phyloP scores from a whole-genome alignment of 2,113 vertebrate genomes.

The Cebus imitator region DNA sequence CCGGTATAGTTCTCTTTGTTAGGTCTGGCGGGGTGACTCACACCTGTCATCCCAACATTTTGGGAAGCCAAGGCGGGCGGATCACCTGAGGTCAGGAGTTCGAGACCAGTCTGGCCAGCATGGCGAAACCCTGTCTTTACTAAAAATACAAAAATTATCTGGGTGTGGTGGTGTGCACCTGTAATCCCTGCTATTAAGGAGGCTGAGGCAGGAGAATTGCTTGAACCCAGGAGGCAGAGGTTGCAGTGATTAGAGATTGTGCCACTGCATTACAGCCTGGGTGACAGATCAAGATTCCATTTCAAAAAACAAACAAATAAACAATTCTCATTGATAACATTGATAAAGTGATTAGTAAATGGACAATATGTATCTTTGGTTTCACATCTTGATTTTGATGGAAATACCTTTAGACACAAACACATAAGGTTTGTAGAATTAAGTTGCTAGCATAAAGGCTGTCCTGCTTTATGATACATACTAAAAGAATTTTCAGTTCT shows the following conservation, averaged over 20 bases:
- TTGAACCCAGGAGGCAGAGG: too few species aligned
- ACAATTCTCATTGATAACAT: background rate
- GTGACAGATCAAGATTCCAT: too few species aligned
- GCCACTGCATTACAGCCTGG: too few species aligned
- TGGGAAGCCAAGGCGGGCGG: fast-evolving
- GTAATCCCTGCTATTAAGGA: too few species aligned
- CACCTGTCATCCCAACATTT: too few species aligned
- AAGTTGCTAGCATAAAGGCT: constrained; percentile 18
- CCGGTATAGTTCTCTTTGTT: background rate
- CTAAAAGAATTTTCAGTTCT: constrained; percentile 66
- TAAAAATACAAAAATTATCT: too few species aligned
- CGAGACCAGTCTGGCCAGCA: fast-evolving
- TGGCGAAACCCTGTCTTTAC: too few species aligned
- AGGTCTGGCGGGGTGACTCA: background rate
- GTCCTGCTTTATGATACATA: constrained; percentile 41
- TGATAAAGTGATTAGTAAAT: background rate
- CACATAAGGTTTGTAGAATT: background rate
- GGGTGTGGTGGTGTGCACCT: fast-evolving
- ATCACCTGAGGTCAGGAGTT: too few species aligned
- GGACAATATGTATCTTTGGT: background rate
- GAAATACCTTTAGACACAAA: background rate
- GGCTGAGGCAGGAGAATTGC: too few species aligned
- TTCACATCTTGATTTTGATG: background rate
- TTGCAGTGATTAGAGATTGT: too few species aligned
- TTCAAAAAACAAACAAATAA: too few species aligned